Conservation (phyloP, 30 jellyfish, hydroid and myxozoan species). For the Cassiopea andromeda region DNA sequence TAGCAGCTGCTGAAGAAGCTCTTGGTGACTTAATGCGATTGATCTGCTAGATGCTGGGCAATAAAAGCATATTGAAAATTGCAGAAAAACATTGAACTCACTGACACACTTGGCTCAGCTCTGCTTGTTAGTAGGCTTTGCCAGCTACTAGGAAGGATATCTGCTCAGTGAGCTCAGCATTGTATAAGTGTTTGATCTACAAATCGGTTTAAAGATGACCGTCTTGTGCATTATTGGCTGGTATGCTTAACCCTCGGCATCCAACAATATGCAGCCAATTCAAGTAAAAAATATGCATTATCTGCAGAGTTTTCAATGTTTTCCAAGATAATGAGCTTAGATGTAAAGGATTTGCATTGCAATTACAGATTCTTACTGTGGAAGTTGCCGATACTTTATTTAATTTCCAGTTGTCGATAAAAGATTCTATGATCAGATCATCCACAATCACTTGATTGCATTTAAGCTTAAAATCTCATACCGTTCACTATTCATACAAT, state of each 20-base stretch:
- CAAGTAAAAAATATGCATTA: neutral
- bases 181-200: neutral
- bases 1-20: neutral
- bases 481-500: too few species aligned
- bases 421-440: neutral
- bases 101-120: neutral
- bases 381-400: neutral
- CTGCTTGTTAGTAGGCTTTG: neutral
- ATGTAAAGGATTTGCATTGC: conserved; percentile 3
- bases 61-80: neutral
- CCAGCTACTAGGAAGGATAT: neutral
- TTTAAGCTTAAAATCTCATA: neutral
- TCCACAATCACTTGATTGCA: neutral
- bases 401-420: neutral
- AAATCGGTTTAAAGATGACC: neutral
- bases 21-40: neutral
- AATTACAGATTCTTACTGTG: conserved; percentile 24
- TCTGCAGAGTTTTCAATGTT: neutral
- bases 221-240: neutral
- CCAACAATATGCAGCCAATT: neutral
- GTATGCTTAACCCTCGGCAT: neutral
- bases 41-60: neutral
- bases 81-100: neutral
- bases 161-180: neutral
- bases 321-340: neutral